These are phyloP conservation scores for Sternarchorhynchus goeldii DNA, from an alignment of 2,797 vertebrate species.

Conservation along the genomic window DNA sequence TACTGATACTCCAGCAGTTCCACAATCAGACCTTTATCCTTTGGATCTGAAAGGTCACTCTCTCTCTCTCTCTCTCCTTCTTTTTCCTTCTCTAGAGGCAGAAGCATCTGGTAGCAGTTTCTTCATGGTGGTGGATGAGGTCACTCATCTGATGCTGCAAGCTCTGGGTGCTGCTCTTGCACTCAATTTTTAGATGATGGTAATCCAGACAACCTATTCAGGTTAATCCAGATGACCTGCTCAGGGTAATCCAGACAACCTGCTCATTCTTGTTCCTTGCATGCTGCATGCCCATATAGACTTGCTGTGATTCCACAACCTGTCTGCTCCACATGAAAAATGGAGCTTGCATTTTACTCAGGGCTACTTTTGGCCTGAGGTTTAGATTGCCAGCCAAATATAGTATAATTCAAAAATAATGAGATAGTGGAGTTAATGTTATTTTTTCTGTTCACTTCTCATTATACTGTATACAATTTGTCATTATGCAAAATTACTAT, in stretches of 20 bases:
- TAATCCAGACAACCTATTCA: too few species aligned
- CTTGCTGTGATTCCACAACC: background rate
- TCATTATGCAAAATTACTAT: too few species aligned
- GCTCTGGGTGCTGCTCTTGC: background rate
- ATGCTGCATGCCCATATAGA: background rate
- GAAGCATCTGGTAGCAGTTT: slow-evolving; percentile 36
- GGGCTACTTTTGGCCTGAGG: background rate
- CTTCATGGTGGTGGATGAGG: slow-evolving; percentile 13
- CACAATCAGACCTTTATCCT: too few species aligned
- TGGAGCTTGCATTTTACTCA: background rate
- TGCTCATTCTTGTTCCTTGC: too few species aligned
- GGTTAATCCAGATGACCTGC: too few species aligned
- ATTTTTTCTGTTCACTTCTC: background rate
- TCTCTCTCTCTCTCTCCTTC: too few species aligned
- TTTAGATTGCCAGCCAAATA: background rate
- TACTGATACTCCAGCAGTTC: too few species aligned
- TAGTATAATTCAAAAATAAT: background rate
- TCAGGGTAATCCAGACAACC: too few species aligned
- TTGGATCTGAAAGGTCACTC: too few species aligned
- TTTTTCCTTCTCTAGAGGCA: background rate
- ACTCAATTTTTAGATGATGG: background rate
- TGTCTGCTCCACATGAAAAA: background rate
- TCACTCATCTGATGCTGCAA: slow-evolving; percentile 26
- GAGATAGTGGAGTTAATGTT: background rate
- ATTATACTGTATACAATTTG: background rate